Base-by-base conservation (phyloP, 1,140 invertebrate genomes). In the Leptinotarsa texana region DNA sequence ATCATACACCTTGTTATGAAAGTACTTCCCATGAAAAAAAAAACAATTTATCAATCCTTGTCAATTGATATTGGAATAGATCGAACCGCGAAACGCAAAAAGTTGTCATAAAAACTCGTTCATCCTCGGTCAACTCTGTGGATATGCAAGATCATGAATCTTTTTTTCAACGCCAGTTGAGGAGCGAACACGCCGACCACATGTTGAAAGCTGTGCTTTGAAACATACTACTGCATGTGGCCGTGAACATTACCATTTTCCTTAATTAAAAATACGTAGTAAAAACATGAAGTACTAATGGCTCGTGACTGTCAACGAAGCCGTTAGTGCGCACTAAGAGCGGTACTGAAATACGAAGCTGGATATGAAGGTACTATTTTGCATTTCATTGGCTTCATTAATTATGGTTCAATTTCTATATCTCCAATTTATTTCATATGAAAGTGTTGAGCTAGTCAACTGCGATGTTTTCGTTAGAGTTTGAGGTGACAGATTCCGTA, bases 191-290 rank as follows among this genome's bases (percentile, higher is more conserved):
- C 51, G 51, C 51, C 51, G n/a, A 57, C 51, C 51, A 57, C 17
- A 57, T 57, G 51, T 57, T 57, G 51, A 57, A 57, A 57, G 51
- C 51, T 17, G n/a, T 57, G 51, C 17, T 57, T 57, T 15, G 51
- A 57, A 57, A 57, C 51, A 15, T 57, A 57, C 51, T 57, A 57
- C 51, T 57, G n/a, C n/a, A 57, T n/a, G 51, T 57, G 51, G 17
- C 51, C 3, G 15, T 8, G 51, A 57, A 57, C 51, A 57, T 57
- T 57, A 57, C 51, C 51, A 57, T 57, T 57, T 57, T 57, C 51
- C n/a, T n/a, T 57, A 57, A 57, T 57, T n/a, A 57, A 57, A 33
- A 57, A 57, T 57, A n/a, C 51, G 1, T 18, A 18, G 51, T 57
- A 57, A 57, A 57, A 57, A 57, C 51, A 57, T 18, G 17, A 18